phyloP scores from a whole-genome alignment of 2,113 vertebrate species.

The Tinamus guttatus region DNA sequence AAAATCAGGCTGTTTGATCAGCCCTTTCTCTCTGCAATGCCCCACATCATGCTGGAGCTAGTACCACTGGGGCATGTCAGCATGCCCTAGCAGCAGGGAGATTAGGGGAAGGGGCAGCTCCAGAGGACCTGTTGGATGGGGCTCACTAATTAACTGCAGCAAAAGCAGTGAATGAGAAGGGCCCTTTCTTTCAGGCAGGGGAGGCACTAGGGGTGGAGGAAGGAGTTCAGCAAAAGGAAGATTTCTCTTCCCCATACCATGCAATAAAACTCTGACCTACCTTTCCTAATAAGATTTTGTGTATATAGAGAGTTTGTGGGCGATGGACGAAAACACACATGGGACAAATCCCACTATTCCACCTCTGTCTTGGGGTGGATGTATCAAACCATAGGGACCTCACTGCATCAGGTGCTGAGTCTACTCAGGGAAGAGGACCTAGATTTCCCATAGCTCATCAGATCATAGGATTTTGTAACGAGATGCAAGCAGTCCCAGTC shows the following conservation, averaged over 20 bases:
- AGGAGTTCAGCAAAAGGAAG: conserved; percentile 31
- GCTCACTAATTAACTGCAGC: conserved; percentile 68
- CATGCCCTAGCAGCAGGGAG: conserved; percentile 59
- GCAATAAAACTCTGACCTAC: conserved; percentile 22
- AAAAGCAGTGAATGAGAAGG: conserved; percentile 52
- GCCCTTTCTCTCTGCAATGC: conserved; percentile 57
- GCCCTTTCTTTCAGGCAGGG: conserved; percentile 14
- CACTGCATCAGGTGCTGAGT: fast-evolving
- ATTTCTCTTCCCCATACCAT: conserved; percentile 17
- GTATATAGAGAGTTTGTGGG: neutral
- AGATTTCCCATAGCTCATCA: neutral
- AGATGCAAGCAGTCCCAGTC: neutral
- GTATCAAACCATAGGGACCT: neutral
- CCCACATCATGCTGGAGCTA: conserved; percentile 28
- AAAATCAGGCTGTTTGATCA: conserved; percentile 43
- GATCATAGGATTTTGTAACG: neutral
- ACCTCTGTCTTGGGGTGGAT: neutral
- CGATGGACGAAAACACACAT: neutral
- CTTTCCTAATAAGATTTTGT: conserved; percentile 27
- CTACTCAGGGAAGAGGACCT: fast-evolving
- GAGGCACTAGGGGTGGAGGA: conserved; percentile 32
- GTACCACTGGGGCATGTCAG: conserved; percentile 58
- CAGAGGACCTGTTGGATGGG: neutral
- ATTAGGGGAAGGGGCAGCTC: conserved; percentile 48
- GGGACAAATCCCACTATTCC: neutral